These are phyloP conservation scores for Elaphurus davidianus DNA, from an alignment of 2,113 vertebrate species.

Conservation along the genomic window DNA sequence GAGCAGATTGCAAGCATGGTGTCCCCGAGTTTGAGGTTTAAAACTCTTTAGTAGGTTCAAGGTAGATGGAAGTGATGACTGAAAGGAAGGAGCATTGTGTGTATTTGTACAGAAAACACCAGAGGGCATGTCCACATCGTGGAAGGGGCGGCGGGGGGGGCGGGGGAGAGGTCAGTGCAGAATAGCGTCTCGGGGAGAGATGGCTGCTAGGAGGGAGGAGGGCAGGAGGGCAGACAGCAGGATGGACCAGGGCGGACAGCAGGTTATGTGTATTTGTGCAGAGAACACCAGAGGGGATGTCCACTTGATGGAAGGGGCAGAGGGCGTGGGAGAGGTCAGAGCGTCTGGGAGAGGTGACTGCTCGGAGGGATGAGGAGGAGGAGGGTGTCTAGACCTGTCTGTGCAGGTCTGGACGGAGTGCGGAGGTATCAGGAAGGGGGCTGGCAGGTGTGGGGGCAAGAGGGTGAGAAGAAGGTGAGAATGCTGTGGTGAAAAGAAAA, in stretches of 20 bases:
- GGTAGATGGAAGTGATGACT: background rate
- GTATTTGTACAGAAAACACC: background rate
- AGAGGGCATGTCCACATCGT: accelerated
- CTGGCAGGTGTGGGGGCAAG: accelerated
- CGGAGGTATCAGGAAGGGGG: accelerated
- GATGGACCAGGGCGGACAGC: no score
- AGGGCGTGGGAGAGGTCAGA: accelerated
- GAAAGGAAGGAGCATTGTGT: background rate
- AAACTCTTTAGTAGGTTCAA: background rate
- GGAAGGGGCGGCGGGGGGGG: no score
- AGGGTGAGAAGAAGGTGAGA: background rate
- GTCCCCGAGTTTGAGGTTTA: background rate
- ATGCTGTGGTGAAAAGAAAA: background rate
- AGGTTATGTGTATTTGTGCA: background rate
- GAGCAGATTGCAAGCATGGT: accelerated
- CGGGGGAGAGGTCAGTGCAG: accelerated
- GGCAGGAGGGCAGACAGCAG: background rate
- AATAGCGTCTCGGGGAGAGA: background rate
- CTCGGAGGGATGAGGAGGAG: accelerated
- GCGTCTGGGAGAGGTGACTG: background rate
- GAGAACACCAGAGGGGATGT: background rate
- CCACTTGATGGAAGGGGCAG: accelerated
- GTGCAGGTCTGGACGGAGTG: background rate
- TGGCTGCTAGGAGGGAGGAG: accelerated
- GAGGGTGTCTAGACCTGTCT: background rate